phyloP scores from a whole-genome alignment of 2,888 invertebrate genomes.

The Acronicta leporina region DNA sequence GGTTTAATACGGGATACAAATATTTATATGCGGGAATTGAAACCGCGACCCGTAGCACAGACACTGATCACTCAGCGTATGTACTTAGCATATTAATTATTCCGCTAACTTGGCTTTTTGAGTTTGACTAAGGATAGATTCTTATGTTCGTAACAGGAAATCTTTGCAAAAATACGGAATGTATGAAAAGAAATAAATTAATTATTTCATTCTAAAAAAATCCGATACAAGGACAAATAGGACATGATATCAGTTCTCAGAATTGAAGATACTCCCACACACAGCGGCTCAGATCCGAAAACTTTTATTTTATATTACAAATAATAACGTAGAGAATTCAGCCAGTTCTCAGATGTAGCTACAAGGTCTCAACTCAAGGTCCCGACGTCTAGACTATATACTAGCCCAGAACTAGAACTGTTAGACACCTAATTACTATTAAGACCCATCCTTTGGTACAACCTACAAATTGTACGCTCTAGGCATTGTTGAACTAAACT shows the following conservation, averaged over 20 bases:
- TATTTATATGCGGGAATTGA: too few relatives aligned
- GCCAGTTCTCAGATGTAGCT: conserved; percentile 45
- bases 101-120: too few relatives aligned
- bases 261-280: conserved; percentile 15
- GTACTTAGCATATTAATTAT: too few relatives aligned
- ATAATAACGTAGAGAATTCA: conserved; percentile 40
- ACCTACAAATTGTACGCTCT: conserved; percentile 17
- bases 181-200: too few relatives aligned
- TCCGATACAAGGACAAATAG: neutral
- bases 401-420: conserved; percentile 39
- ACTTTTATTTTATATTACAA: conserved; percentile 41
- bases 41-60: too few relatives aligned
- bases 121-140: too few relatives aligned
- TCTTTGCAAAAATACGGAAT: too few relatives aligned
- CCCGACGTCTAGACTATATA: conserved; percentile 66
- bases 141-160: too few relatives aligned
- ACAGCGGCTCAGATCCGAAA: conserved; percentile 7
- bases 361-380: conserved; percentile 63
- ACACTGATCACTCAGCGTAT: too few relatives aligned
- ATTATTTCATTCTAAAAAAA: conserved; percentile 2
- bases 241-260: neutral
- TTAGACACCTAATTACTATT: conserved; percentile 62
- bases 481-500: conserved; percentile 22
- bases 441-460: conserved; percentile 32
- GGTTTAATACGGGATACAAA: too few relatives aligned